Evolutionary conservation across 1,140 invertebrate genomes (phyloP), one percentile per base, ranked within the genome.

Genomic region (Sycophaga agraensis): DNA sequence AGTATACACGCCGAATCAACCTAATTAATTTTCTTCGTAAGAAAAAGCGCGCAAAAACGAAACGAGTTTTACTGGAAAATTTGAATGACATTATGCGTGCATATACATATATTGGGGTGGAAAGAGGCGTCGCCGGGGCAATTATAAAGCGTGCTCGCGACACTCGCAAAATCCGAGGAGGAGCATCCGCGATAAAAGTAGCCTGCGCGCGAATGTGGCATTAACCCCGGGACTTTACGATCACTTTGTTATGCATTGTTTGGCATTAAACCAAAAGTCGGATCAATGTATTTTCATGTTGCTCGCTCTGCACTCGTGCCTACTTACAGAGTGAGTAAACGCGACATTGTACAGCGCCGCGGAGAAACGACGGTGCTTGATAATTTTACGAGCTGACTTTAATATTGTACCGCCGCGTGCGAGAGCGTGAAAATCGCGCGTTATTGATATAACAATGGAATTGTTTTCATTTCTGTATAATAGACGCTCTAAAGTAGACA

Each of bases 191-290:
- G 22, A 45, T 14, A 49, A 49, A 17, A 31, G 3, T 1, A 2
- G 16, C 35, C 8, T 5, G 31, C 4, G 26, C 49, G 22, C 53
- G 53, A 60, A 60, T 45, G 24, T 21, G 48, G 45, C 49, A 39
- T 53, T 51, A 24, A 43, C 46, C 48, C 48, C 46, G 40, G 11
- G 9, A n/a, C 22, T 60, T 45, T 45, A 60, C 16, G 21, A 34
- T 21, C 42, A 48, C 34, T 54, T 61, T 62, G 56, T 62, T 55
- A 62, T 37, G 45, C 53, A 56, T 49, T 56, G 53, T 56, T 62
- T 62, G 53, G 53, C 51, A 26, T 55, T 19, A 50, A 42, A 62
- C 34, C 53, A 55, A 49, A 45, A 48, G 24, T 56, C 43, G 24
- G 31, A 43, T 42, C 26, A 61, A 40, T 48, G 42, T 42, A 28